phyloP scores from a whole-genome alignment of 2,113 vertebrate species.

The Pleuronectes platessa region DNA sequence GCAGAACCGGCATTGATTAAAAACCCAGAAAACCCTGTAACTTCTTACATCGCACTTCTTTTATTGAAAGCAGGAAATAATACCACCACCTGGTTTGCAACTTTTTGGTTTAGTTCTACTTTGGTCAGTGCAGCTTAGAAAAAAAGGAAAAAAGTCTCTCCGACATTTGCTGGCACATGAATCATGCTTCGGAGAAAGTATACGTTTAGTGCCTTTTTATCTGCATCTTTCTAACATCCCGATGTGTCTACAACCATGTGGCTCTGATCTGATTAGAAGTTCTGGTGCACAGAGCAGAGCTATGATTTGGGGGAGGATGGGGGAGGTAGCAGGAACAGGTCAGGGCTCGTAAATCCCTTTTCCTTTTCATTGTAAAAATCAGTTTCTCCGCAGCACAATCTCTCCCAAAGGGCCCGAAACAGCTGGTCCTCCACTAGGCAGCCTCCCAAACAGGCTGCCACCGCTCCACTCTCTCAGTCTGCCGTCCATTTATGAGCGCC shows the following conservation, averaged over 20 bases:
- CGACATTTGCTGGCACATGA: slow-evolving; percentile 20
- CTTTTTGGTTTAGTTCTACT: neutral
- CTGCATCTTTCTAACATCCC: slow-evolving; percentile 54
- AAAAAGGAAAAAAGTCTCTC: slow-evolving; percentile 8
- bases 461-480: slow-evolving; percentile 50
- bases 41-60: slow-evolving; percentile 17
- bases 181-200: slow-evolving; percentile 42
- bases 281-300: slow-evolving; percentile 62
- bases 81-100: neutral
- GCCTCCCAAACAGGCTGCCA: slow-evolving; percentile 63
- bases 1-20: neutral
- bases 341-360: slow-evolving; percentile 77
- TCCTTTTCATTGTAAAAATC: slow-evolving; percentile 78
- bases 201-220: slow-evolving; percentile 55
- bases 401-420: slow-evolving; percentile 64
- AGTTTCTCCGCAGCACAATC: slow-evolving; percentile 58
- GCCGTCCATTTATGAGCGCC: slow-evolving; percentile 70
- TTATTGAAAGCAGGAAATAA: slow-evolving; percentile 23
- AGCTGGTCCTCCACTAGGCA: slow-evolving; percentile 65
- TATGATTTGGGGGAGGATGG: slow-evolving; percentile 66
- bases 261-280: slow-evolving; percentile 76
- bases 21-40: slow-evolving; percentile 4
- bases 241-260: slow-evolving; percentile 70
- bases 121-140: neutral
- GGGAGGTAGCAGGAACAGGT: slow-evolving; percentile 74